Base-by-base conservation (phyloP, 2,113 vertebrate species). In the Sialia sialis region DNA sequence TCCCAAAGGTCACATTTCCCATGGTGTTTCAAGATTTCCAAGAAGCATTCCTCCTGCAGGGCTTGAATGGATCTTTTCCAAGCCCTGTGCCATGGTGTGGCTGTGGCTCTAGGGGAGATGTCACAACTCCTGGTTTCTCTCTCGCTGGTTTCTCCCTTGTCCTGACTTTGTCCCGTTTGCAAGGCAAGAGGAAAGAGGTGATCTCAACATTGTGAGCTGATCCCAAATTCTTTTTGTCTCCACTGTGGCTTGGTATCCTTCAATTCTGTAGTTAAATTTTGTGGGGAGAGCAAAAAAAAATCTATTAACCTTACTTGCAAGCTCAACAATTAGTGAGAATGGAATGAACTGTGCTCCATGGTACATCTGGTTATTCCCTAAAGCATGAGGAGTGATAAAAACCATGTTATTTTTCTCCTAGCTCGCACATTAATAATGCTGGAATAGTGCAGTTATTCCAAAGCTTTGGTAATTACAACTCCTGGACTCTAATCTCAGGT, bases 51-150 rank as follows among this genome's bases (percentile, higher is more conserved):
- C 21, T 64, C 21, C 48, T 60, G 25, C 59, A 32, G 29, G n/a
- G 15, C 9, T 34, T 4, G 2, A 2, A 6, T 0, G 7, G 78
- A 39, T 43, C 16, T 36, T 55, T 16, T 13, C 39, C 29, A 36
- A 63, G 14, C 16, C 46, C 22, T 20, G 64, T 23, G 78, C 69
- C 1, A 0, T 7, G 59, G 4, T 6, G 7, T 7, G 41, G 5
- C 10, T 0, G 0, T 62, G 87, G 73, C 9, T 74, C 4, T 4
- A 5, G 68, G 79, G 64, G 39, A 16, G 7, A 0, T 8, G 41
- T 18, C 4, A 8, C 15, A 38, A 1, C 18, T 60, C 69, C 26
- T 36, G 56, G 7, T 16, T 44, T 52, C 66, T 25, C 11, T 3
- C 1, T 32, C n/a, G n/a, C n/a, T 80, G 56, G 7, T 16, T 44